phyloP scores from a whole-genome alignment of 1,140 invertebrate species.

The Hyles vespertilio region DNA sequence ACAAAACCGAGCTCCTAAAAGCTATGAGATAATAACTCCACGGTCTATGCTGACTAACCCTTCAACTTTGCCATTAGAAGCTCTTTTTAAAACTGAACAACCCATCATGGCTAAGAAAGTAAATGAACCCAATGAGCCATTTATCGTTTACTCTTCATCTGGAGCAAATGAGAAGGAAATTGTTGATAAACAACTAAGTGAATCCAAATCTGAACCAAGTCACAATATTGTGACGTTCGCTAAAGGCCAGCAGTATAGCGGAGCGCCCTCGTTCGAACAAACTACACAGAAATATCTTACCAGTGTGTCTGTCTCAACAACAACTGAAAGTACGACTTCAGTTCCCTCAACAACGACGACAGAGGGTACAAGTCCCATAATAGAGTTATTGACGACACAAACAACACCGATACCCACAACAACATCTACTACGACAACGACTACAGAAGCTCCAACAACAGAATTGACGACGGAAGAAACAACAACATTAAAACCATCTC shows the following conservation, averaged over 20 bases:
- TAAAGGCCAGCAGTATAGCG: slow-evolving; percentile 61
- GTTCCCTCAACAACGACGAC: slow-evolving; percentile 12
- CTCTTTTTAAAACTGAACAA: slow-evolving; percentile 76
- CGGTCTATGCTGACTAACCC: slow-evolving; percentile 68
- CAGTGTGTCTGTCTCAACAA: slow-evolving; percentile 47
- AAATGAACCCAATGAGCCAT: slow-evolving; percentile 53
- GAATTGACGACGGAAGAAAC: slow-evolving; percentile 47
- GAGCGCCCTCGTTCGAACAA: slow-evolving; percentile 40
- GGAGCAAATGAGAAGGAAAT: slow-evolving; percentile 44
- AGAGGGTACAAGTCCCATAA: slow-evolving; percentile 41
- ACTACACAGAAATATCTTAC: slow-evolving; percentile 41
- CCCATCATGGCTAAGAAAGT: slow-evolving; percentile 40
- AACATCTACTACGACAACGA: slow-evolving; percentile 24
- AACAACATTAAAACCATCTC: slow-evolving; percentile 46
- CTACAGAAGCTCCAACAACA: slow-evolving; percentile 32
- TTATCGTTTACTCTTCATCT: slow-evolving; percentile 68
- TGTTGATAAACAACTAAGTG: slow-evolving; percentile 52
- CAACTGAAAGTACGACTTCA: slow-evolving; percentile 25
- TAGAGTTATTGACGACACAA: slow-evolving; percentile 38
- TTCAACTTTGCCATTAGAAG: slow-evolving; percentile 80
- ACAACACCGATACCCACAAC: slow-evolving; percentile 25
- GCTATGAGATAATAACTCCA: slow-evolving; percentile 54
- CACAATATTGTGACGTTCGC: slow-evolving; percentile 52
- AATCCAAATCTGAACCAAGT: slow-evolving; percentile 49
- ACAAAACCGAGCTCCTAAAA: slow-evolving; percentile 39